phyloP scores from a whole-genome alignment of 2,113 vertebrate species.

The Nerophis ophidion region DNA sequence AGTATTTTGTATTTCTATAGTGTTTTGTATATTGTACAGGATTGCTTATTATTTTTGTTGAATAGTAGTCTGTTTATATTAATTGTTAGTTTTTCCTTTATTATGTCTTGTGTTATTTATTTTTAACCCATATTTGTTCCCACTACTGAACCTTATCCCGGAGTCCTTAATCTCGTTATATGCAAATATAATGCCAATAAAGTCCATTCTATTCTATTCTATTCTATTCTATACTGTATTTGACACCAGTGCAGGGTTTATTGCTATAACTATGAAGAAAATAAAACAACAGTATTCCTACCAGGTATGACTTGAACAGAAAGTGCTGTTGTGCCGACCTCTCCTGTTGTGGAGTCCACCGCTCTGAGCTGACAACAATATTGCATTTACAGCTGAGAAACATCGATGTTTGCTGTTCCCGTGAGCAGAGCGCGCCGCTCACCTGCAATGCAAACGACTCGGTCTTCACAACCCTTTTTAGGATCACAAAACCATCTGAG shows the following conservation, averaged over 20 bases:
- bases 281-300: constrained; percentile 20
- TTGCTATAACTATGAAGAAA: background rate
- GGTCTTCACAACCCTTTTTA: constrained; percentile 65
- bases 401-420: too few relatives aligned
- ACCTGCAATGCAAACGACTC: constrained; percentile 72
- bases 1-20: too few relatives aligned
- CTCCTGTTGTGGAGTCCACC: constrained; percentile 60
- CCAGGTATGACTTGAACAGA: constrained; percentile 71
- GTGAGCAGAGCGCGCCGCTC: background rate
- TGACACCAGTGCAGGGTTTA: background rate
- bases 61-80: too few relatives aligned
- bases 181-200: too few relatives aligned
- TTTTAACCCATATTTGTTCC: too few relatives aligned
- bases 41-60: too few relatives aligned
- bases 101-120: too few relatives aligned
- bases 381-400: background rate
- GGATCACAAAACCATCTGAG: constrained; percentile 75
- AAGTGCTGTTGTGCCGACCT: constrained; percentile 65
- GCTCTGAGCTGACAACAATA: constrained; percentile 56
- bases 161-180: too few relatives aligned
- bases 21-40: too few relatives aligned
- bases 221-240: background rate
- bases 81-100: too few relatives aligned
- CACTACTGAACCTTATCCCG: too few relatives aligned
- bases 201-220: too few relatives aligned